Conservation (phyloP, 2,113 vertebrate genomes). For the Collichthys lucidus region DNA sequence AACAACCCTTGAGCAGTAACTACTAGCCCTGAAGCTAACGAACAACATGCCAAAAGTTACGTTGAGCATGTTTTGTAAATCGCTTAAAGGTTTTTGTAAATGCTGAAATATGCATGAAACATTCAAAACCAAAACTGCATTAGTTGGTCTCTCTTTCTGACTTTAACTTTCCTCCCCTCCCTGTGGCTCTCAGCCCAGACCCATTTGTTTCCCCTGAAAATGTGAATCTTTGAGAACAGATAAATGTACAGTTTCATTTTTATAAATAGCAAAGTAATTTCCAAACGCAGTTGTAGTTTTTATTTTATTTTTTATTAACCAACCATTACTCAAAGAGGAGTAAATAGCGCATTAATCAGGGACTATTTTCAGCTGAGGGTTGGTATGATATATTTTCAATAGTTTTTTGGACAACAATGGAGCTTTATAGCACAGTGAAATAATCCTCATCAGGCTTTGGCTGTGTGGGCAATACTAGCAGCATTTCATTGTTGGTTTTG, state of each 20-base stretch:
- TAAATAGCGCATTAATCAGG: too few relatives aligned
- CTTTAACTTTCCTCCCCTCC: not conserved
- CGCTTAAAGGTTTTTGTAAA: not conserved
- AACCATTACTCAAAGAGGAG: not conserved
- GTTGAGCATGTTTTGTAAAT: not conserved
- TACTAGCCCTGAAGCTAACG: not conserved
- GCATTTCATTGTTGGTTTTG: not conserved
- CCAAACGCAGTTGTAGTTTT: not conserved
- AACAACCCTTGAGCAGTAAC: not conserved
- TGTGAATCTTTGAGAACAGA: too few relatives aligned
- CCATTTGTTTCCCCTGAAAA: too few relatives aligned
- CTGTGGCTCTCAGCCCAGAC: not conserved
- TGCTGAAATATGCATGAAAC: not conserved
- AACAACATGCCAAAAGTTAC: not conserved
- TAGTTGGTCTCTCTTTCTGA: not conserved
- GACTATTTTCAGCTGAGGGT: too few relatives aligned
- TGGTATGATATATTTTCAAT: too few relatives aligned
- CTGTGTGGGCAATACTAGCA: not conserved
- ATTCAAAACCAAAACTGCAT: not conserved
- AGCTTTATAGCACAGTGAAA: constrained; percentile 12
- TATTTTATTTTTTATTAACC: not conserved
- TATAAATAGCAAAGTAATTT: not conserved
- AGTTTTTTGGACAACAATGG: not conserved
- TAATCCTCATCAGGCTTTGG: not conserved
- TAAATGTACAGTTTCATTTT: too few relatives aligned